phyloP scores from a whole-genome alignment of 1,140 invertebrate genomes.

The Forficula auricularia region DNA sequence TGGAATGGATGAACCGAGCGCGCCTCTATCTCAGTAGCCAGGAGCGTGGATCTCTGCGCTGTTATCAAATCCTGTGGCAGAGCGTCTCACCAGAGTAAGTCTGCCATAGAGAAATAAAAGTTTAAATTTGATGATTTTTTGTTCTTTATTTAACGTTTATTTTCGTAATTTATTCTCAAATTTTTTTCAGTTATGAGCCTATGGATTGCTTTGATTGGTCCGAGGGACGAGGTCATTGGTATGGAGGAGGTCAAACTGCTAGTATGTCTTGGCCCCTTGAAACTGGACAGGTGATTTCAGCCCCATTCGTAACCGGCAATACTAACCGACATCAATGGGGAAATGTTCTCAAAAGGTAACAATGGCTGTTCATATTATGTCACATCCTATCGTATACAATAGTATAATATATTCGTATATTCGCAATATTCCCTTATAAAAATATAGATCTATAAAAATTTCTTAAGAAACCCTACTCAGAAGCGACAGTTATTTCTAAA shows the following conservation, averaged over 20 bases:
- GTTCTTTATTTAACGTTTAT: no score
- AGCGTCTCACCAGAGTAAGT: slow-evolving; percentile 22
- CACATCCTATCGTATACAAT: no score
- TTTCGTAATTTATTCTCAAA: no score
- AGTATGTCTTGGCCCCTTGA: slow-evolving; percentile 65
- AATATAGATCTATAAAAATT: no score
- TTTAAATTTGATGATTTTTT: no score
- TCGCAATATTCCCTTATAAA: no score
- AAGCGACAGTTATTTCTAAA: no score
- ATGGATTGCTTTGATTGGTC: slow-evolving; percentile 70
- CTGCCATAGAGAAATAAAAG: no score
- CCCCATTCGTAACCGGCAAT: slow-evolving; percentile 67
- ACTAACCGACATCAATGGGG: slow-evolving; percentile 59
- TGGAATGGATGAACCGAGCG: slow-evolving; percentile 62
- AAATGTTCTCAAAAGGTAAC: slow-evolving; percentile 49
- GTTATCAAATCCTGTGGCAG: slow-evolving; percentile 70
- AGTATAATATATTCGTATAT: no score
- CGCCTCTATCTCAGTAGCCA: slow-evolving; percentile 49
- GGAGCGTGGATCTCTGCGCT: slow-evolving; percentile 33
- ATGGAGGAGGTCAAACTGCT: slow-evolving; percentile 59
- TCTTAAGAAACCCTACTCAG: no score
- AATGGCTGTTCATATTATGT: no score
- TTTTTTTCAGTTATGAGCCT: slow-evolving; percentile 32
- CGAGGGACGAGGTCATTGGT: slow-evolving; percentile 49
- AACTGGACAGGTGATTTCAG: slow-evolving; percentile 45